Conservation (phyloP, 2,888 invertebrate species). For the Agonopterix alstromeriana region DNA sequence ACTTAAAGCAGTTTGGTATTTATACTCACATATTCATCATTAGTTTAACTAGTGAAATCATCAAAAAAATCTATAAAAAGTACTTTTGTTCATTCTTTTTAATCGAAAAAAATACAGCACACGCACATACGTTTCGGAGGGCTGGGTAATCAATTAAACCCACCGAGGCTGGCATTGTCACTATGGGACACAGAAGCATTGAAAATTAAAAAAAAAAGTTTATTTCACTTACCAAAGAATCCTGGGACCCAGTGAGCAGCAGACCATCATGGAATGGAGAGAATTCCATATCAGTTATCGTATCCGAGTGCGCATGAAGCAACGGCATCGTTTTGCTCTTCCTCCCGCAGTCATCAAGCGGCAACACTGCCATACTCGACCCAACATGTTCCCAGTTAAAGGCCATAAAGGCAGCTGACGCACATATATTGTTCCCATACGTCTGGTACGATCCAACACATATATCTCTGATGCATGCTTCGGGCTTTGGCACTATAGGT, state of each 20-base stretch:
- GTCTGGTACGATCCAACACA: slow-evolving; percentile 95
- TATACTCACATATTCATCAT: no score
- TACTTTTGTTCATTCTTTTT: no score
- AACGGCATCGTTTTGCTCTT: slow-evolving; percentile 93
- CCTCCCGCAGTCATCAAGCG: slow-evolving; percentile 91
- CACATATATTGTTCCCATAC: slow-evolving; percentile 96
- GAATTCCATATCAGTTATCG: slow-evolving; percentile 96
- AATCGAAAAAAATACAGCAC: no score
- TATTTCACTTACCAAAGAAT: slow-evolving; percentile 81
- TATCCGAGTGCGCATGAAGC: slow-evolving; percentile 90
- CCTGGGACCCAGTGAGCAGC: slow-evolving; percentile 92
- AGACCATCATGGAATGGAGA: slow-evolving; percentile 97
- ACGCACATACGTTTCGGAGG: no score
- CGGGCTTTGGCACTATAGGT: slow-evolving; percentile 96
- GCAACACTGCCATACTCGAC: slow-evolving; percentile 92
- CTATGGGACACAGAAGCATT: background rate
- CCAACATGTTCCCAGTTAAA: slow-evolving; percentile 96
- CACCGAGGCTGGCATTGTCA: no score
- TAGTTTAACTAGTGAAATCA: no score
- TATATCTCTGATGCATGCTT: slow-evolving; percentile 92
- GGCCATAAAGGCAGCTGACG: slow-evolving; percentile 95
- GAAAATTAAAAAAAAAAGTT: no score
- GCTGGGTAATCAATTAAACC: no score
- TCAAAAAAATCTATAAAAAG: no score
- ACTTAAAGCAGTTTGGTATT: no score